phyloP scores from a whole-genome alignment of 1,140 invertebrate species.

The Caenorhabditis elegans region DNA sequence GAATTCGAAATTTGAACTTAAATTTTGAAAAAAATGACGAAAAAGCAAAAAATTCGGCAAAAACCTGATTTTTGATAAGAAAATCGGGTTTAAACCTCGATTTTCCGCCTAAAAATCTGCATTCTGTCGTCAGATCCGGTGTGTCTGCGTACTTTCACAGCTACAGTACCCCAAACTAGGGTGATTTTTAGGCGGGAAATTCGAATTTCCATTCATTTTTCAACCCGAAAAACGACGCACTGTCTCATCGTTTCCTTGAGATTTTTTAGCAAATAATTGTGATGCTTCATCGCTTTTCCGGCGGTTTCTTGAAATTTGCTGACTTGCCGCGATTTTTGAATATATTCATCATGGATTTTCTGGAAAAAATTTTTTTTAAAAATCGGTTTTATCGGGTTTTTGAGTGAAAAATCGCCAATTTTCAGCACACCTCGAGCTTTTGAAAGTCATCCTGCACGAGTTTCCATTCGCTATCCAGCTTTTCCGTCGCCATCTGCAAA shows the following conservation, averaged over 20 bases:
- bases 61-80: too few relatives aligned
- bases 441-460: slow-evolving; percentile 46
- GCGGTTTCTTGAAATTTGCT: slow-evolving; percentile 46
- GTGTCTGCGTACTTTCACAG: too few relatives aligned
- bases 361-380: slow-evolving; percentile 32
- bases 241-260: slow-evolving; percentile 39
- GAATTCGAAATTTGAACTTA: too few relatives aligned
- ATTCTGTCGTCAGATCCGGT: too few relatives aligned
- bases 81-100: too few relatives aligned
- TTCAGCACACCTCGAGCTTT: slow-evolving; percentile 48
- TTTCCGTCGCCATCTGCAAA: neutral
- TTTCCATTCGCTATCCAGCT: slow-evolving; percentile 44
- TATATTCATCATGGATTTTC: slow-evolving; percentile 57
- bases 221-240: neutral
- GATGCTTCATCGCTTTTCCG: slow-evolving; percentile 57
- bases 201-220: too few relatives aligned
- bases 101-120: too few relatives aligned
- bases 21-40: too few relatives aligned
- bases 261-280: slow-evolving; percentile 53
- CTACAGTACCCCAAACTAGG: too few relatives aligned
- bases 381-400: neutral
- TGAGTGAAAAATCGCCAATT: neutral
- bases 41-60: too few relatives aligned
- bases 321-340: slow-evolving; percentile 52
- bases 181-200: too few relatives aligned